Evolutionary conservation across 2,113 vertebrate species (phyloP).

Genomic region (Paramormyrops kingsleyae): DNA sequence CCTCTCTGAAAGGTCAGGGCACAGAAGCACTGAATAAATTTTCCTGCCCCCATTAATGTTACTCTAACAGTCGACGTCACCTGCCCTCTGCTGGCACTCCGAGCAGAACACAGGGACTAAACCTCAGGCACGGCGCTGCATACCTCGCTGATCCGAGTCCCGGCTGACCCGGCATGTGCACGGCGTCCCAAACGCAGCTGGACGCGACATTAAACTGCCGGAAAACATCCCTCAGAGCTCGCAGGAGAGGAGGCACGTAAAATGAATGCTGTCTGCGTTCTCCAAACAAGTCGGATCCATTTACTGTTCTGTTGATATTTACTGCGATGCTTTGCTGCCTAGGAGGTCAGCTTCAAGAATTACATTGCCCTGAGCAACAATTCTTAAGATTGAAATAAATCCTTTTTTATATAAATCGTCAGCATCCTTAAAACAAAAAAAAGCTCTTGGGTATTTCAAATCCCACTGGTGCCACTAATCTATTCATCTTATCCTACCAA

Average conservation of each 20-base stretch:
- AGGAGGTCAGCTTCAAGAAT: neutral
- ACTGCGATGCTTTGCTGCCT: neutral
- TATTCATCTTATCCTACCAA: neutral
- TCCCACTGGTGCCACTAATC: neutral
- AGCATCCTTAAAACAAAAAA: neutral
- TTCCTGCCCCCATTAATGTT: neutral
- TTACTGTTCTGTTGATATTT: neutral
- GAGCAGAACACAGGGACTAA: neutral
- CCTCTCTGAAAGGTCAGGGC: constrained; percentile 13
- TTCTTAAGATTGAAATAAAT: neutral
- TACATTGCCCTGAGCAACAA: neutral
- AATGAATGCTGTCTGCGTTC: neutral
- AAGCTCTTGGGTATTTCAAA: neutral
- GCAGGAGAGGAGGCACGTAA: neutral
- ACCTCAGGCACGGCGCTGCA: neutral
- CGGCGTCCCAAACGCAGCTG: neutral
- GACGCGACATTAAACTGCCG: neutral
- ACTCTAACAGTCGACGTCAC: neutral
- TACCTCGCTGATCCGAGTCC: neutral
- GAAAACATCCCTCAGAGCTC: neutral
- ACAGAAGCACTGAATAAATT: constrained; percentile 9
- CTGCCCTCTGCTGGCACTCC: neutral
- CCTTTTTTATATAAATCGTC: neutral
- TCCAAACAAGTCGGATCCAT: neutral
- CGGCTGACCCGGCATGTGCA: neutral